Evolutionary conservation across 2,113 vertebrate species (phyloP), one percentile per base, ranked within the genome.

Genomic region (Potamarius usumacintae): DNA sequence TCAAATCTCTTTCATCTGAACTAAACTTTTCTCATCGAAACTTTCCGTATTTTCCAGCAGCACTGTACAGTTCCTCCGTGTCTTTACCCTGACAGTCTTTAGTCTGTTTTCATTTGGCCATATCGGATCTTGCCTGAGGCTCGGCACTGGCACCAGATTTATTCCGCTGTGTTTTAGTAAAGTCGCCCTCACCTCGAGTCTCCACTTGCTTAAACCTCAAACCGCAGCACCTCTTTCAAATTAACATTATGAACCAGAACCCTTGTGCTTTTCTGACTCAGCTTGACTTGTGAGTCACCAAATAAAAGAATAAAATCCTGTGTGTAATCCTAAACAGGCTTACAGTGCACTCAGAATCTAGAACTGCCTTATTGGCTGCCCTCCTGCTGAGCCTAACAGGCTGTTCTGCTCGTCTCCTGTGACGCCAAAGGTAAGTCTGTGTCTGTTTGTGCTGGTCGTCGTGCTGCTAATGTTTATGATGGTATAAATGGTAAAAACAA

Each of bases 301-400:
- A 84, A 92, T n/a, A 79, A 42, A 79, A 87, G 89, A 83, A 89
- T 82, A 82, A 92, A 92, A 91, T 92, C 87, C 90, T 89, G 90
- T 90, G 87, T 92, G 90, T 92, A 92, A 93, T 92, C 89, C 5
- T 87, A 89, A 92, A 87, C 90, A 88, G 88, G 88, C 89, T 93
- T 90, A 89, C 85, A 76, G 87, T 82, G 52, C 72, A 30, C 82
- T 88, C 55, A 57, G 82, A 48, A 57, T 88, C 60, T 69, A 86
- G 79, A 84, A 88, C 63, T 11, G 52, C 85, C 85, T 87, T 84
- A 86, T 89, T 89, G 88, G 78, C 79, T 83, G 71, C 30, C 71
- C 86, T 57, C 72, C 85, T 48, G 20, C 82, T 52, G 81, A 69
- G 86, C 89, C 48, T 62, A 84, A 62, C 60, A 52, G 65, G n/a